phyloP scores from a whole-genome alignment of 1,140 invertebrate genomes.

The Atopsyche davidsoni region DNA sequence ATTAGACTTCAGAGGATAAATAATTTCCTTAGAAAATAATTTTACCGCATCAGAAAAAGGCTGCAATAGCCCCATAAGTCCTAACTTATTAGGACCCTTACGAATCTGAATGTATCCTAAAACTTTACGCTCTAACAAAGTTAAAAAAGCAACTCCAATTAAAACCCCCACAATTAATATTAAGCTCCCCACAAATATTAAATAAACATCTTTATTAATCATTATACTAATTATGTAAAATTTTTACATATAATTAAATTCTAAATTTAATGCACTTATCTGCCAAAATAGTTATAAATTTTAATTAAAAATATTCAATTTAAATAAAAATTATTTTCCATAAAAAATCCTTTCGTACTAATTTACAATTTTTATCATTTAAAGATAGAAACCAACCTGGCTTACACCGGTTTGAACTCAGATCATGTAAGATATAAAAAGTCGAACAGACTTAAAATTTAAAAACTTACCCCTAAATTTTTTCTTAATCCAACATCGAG shows the following conservation, averaged over 20 bases:
- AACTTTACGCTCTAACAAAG: constrained; percentile 61
- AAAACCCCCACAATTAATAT: constrained; percentile 50
- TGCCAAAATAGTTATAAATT: constrained; percentile 51
- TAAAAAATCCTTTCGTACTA: constrained; percentile 62
- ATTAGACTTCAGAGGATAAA: constrained; percentile 46
- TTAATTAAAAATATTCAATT: no score
- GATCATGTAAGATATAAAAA: constrained; percentile 72
- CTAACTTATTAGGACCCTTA: constrained; percentile 63
- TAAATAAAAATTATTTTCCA: no score
- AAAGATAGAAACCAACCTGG: constrained; percentile 34
- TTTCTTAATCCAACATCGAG: constrained; percentile 75
- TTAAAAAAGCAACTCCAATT: constrained; percentile 59
- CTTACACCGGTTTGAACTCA: constrained; percentile 35
- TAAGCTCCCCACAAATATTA: constrained; percentile 42
- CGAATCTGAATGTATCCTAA: constrained; percentile 63
- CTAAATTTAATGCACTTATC: constrained; percentile 59
- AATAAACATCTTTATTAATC: constrained; percentile 41
- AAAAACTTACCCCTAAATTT: constrained; percentile 53
- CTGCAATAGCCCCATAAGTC: constrained; percentile 55
- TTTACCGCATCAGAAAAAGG: constrained; percentile 63
- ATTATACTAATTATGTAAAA: constrained; percentile 46
- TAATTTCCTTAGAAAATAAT: constrained; percentile 56
- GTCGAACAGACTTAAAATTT: constrained; percentile 67
- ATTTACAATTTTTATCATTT: constrained; percentile 40
- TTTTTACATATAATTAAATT: constrained; percentile 53